phyloP scores from a whole-genome alignment of 2,888 invertebrate species.

The Lapara coniferarum region DNA sequence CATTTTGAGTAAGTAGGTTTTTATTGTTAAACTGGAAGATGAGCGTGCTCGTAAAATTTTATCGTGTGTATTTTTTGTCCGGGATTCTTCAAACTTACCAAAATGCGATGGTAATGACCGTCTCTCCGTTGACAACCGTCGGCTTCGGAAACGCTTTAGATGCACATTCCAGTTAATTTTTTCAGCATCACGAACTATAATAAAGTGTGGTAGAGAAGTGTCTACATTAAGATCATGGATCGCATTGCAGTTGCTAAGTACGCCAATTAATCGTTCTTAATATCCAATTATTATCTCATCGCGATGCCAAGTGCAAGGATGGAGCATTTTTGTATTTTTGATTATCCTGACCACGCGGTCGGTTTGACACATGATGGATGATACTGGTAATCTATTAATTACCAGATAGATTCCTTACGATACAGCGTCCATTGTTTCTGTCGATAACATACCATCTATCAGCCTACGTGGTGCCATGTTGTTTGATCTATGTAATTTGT shows the following conservation, averaged over 20 bases:
- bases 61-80: conserved; percentile 38
- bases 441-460: conserved; percentile 69
- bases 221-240: not conserved
- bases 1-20: conserved; percentile 37
- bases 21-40: conserved; percentile 21
- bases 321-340: conserved; percentile 2
- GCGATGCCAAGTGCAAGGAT: not conserved
- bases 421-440: conserved; percentile 72
- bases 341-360: conserved; percentile 34
- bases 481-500: conserved; percentile 72
- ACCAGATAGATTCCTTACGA: conserved; percentile 68
- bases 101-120: conserved; percentile 42
- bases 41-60: conserved; percentile 37
- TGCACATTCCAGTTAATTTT: conserved; percentile 12
- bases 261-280: not conserved
- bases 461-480: conserved; percentile 76
- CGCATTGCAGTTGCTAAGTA: too few relatives aligned
- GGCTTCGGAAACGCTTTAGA: conserved; percentile 17
- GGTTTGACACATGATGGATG: conserved; percentile 67
- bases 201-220: not conserved
- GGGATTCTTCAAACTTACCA: conserved; percentile 41
- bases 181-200: conserved; percentile 4
- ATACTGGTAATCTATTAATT: conserved; percentile 75
- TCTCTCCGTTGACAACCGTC: conserved; percentile 28
- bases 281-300: not conserved